phyloP scores from a whole-genome alignment of 2,797 vertebrate genomes.

The Telmatherina bonti region DNA sequence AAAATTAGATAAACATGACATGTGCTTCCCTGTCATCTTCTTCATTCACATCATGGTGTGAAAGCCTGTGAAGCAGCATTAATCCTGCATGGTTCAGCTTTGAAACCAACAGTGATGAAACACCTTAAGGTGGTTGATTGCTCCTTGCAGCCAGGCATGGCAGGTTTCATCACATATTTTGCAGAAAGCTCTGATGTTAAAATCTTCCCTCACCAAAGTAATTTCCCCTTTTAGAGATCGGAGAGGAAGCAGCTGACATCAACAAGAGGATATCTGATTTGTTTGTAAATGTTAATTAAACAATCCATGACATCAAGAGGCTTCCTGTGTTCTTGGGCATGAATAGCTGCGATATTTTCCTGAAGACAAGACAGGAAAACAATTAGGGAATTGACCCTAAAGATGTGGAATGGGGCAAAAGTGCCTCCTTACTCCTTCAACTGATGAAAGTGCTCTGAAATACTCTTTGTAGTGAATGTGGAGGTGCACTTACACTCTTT shows the following conservation, averaged over 20 bases:
- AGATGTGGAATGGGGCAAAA: background rate
- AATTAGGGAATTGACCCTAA: background rate
- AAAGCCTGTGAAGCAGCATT: constrained; percentile 19
- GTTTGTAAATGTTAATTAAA: background rate
- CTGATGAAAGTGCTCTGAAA: background rate
- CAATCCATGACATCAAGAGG: background rate
- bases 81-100: constrained; percentile 4
- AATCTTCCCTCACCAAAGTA: constrained; percentile 5
- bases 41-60: background rate
- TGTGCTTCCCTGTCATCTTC: background rate
- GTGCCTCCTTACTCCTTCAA: background rate
- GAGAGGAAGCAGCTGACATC: background rate
- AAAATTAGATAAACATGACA: background rate
- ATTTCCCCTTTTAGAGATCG: constrained; percentile 8
- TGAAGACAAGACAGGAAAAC: background rate
- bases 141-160: constrained; percentile 26
- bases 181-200: constrained; percentile 19
- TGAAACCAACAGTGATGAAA: constrained; percentile 41
- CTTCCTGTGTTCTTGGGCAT: background rate
- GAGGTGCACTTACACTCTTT: background rate
- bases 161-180: constrained; percentile 42
- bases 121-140: constrained; percentile 1
- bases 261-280: background rate
- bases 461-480: background rate
- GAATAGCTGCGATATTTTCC: background rate